Percentiles rank a stretch among this genome's conserved stretches.
Evolutionary conservation across 2,113 vertebrate species (phyloP).

Genomic region (Pteruthius melanotis): DNA sequence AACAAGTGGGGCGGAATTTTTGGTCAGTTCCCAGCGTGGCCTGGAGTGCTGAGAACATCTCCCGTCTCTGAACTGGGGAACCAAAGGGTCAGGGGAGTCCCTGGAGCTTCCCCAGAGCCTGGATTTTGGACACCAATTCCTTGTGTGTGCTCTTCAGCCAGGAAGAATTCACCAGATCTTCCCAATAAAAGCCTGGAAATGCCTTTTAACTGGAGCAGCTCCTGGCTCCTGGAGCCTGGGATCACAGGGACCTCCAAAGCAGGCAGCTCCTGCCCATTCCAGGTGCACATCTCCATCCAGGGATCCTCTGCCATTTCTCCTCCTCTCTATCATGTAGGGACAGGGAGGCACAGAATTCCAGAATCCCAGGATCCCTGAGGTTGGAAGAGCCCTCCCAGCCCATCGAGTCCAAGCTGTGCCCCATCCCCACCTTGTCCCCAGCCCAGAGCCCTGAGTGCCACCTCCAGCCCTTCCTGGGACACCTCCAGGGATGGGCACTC

Average conservation of each 20-base stretch:
- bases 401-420: rapidly evolving
- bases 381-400: rapidly evolving
- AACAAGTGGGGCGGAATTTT: background rate
- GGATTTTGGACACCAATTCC: background rate
- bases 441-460: background rate
- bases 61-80: background rate
- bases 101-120: background rate
- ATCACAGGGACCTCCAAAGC: background rate
- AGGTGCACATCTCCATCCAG: background rate
- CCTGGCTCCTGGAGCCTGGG: rapidly evolving
- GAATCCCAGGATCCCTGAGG: background rate
- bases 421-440: rapidly evolving
- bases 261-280: background rate
- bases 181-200: background rate
- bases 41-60: background rate
- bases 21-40: background rate
- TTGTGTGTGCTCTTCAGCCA: background rate
- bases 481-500: background rate
- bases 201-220: background rate
- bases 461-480: background rate
- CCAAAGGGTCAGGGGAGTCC: background rate
- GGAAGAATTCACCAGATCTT: background rate
- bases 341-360: background rate
- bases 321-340: background rate
- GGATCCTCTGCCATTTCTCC: background rate